Evolutionary conservation across 1,140 invertebrate species (phyloP).

Genomic region (Drosophila equinoxialis): DNA sequence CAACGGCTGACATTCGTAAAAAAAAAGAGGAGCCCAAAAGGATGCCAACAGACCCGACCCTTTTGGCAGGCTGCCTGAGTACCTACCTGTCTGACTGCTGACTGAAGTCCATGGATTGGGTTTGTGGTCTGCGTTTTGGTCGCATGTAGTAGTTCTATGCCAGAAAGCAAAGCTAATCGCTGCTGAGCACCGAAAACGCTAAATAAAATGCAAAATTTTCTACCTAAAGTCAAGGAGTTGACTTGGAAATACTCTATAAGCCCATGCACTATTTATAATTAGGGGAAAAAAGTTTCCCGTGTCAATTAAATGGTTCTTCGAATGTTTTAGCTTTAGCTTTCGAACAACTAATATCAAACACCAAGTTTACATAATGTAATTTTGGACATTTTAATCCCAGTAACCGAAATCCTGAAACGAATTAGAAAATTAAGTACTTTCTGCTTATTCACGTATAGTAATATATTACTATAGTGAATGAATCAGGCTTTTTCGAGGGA

Average conservation of each 20-base stretch:
- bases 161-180: constrained; percentile 78
- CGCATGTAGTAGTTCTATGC: constrained; percentile 60
- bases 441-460: no score
- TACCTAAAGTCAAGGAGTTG: constrained; percentile 3
- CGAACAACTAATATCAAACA: no score
- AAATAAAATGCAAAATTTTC: constrained; percentile 64
- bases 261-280: neutral
- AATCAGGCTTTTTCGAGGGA: no score
- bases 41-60: constrained; percentile 42
- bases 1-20: constrained; percentile 61
- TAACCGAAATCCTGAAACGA: no score
- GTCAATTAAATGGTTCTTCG: no score
- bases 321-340: no score
- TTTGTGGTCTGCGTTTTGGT: constrained; percentile 42
- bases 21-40: constrained; percentile 62
- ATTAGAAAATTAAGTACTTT: no score
- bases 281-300: no score
- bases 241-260: neutral
- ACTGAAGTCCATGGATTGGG: constrained; percentile 69
- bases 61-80: constrained; percentile 33
- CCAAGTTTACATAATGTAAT: no score
- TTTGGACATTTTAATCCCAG: no score
- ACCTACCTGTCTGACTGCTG: constrained; percentile 32
- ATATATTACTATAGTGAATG: no score
- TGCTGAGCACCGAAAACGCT: constrained; percentile 52